Conservation (phyloP, 2,888 invertebrate genomes). For the Bellardia bayeri region DNA sequence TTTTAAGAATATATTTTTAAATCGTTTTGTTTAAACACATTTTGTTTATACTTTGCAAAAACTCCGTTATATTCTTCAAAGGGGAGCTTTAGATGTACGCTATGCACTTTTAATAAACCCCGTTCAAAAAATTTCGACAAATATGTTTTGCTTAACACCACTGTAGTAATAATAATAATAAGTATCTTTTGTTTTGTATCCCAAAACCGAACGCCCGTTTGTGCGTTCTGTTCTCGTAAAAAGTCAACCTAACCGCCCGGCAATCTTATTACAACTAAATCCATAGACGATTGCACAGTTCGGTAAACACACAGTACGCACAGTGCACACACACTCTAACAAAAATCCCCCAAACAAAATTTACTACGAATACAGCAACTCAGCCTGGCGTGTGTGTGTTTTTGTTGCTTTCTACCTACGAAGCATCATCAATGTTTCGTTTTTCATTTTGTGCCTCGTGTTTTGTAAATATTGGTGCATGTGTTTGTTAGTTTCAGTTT, state of each 20-base stretch:
- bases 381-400: background rate
- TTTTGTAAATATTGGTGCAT: background rate
- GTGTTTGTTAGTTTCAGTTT: conserved; percentile 39
- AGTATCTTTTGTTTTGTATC: conserved; percentile 48
- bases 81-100: background rate
- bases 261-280: conserved; percentile 79
- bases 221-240: conserved; percentile 47
- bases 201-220: conserved; percentile 53
- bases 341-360: conserved; percentile 48
- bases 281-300: conserved; percentile 70
- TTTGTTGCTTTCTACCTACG: conserved; percentile 39
- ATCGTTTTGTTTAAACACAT: conserved; percentile 10
- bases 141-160: background rate
- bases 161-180: background rate
- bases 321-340: conserved; percentile 11
- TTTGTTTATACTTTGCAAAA: background rate
- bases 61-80: background rate
- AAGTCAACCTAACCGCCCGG: conserved; percentile 79
- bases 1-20: background rate
- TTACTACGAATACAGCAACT: conserved; percentile 53
- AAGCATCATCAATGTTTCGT: conserved; percentile 44
- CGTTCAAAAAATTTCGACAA: background rate
- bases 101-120: conserved; percentile 9
- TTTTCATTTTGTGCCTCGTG: conserved; percentile 31
- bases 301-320: conserved; percentile 67